Conservation (phyloP, 2,888 invertebrate species). For the Andrena camellia region DNA sequence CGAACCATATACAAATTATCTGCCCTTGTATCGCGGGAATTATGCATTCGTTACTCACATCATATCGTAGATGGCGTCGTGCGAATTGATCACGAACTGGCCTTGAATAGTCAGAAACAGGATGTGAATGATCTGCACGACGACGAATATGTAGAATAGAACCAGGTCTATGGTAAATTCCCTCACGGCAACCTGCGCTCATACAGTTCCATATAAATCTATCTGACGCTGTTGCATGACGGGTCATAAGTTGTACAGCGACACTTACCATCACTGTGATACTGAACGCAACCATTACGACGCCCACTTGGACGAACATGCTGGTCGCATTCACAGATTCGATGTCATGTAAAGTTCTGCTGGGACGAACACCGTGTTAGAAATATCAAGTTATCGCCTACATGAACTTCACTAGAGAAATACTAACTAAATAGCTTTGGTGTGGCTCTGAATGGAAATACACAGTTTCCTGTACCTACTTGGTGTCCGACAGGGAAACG, state of each 20-base stretch:
- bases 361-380: not conserved
- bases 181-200: not conserved
- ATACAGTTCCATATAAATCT: not conserved
- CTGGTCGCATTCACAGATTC: not conserved
- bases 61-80: not conserved
- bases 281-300: slow-evolving; percentile 2
- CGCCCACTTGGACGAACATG: not conserved
- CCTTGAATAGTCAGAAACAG: slow-evolving; percentile 22
- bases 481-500: not conserved
- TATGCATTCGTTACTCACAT: slow-evolving; percentile 2
- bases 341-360: not conserved
- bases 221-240: no score
- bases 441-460: not conserved
- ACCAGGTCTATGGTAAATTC: not conserved
- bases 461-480: not conserved
- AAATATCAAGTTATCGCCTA: no score
- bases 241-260: no score
- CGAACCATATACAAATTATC: not conserved
- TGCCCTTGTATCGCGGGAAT: no score
- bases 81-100: slow-evolving; percentile 9
- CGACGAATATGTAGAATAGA: not conserved
- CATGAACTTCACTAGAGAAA: no score
- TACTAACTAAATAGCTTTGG: not conserved
- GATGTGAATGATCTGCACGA: slow-evolving; percentile 6
- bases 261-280: slow-evolving; percentile 8